Evolutionary conservation across 1,140 invertebrate genomes (phyloP), one percentile per base, ranked within the genome.

Genomic region (Habropoda laboriosa): DNA sequence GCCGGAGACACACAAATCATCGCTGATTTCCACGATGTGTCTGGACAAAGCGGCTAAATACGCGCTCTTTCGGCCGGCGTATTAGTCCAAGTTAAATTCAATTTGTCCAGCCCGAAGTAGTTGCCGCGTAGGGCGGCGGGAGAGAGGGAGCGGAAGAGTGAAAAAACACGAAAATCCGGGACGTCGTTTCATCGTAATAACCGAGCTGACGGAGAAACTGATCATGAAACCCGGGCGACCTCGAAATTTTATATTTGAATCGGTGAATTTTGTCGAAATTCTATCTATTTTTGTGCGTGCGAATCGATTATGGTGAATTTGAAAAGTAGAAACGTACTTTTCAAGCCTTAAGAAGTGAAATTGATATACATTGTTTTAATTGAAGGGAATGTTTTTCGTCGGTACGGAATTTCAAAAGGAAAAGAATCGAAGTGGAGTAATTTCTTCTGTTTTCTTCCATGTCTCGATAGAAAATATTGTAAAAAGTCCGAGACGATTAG

Each of bases 21-120:
- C 53, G 71, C 78, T 80, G 83, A 84, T 85, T 85, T 80, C 68
- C 82, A 47, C 68, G 76, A 64, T 71, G 80, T 66, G 47, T 47
- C 47, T 2, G 68, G 77, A 79, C 70, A 79, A 79, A 79, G 70
- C 77, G 49, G 58, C 58, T 67, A 63, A 72, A 79, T 64, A 67
- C 70, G 76, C 81, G 70, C 82, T 83, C 82, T 83, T 84, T 76
- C 61, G 53, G 72, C 64, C 40, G 51, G 42, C 53, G 71, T 85
- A 85, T 84, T 85, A 85, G 82, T 77, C 42, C 24, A 67, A 76
- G 71, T 85, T 84, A 84, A 85, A 86, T 85, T 82, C 80, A 86
- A 86, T 85, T 86, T 82, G 83, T 75, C 66, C 74, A 47, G 73
- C 45, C 32, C 67, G 75, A 79, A 73, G 58, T 66, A 72, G 55